phyloP scores from a whole-genome alignment of 2,797 vertebrate species.

The Distichodus sexfasciatus region DNA sequence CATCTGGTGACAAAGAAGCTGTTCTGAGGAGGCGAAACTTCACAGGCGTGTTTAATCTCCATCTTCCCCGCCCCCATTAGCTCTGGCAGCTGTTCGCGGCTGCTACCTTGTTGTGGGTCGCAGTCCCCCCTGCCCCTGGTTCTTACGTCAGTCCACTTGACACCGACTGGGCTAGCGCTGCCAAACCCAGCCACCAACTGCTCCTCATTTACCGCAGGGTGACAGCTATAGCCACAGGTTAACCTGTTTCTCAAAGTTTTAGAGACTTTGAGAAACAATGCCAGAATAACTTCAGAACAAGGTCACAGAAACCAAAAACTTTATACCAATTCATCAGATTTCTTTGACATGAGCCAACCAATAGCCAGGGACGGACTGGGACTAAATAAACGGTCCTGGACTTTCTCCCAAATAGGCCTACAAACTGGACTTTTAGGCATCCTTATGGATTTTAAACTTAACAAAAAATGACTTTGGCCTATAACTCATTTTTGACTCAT shows the following conservation, averaged over 20 bases:
- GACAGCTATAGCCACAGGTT: background rate
- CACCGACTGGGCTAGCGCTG: constrained; percentile 1
- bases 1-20: constrained; percentile 61
- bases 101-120: constrained; percentile 50
- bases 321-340: too few relatives aligned
- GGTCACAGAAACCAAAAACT: background rate
- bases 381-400: too few relatives aligned
- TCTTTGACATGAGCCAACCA: too few relatives aligned
- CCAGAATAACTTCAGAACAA: background rate
- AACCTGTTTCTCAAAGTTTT: constrained; percentile 3
- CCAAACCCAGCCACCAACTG: background rate
- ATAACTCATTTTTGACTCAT: too few relatives aligned
- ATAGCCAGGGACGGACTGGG: too few relatives aligned
- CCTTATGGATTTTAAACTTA: too few relatives aligned
- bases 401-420: too few relatives aligned
- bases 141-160: constrained; percentile 11
- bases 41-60: constrained; percentile 63
- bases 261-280: background rate
- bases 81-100: constrained; percentile 59
- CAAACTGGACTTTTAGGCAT: too few relatives aligned
- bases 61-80: constrained; percentile 56
- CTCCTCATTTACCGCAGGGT: constrained; percentile 17
- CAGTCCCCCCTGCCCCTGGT: constrained; percentile 1
- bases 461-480: too few relatives aligned
- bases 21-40: constrained; percentile 60